Evolutionary conservation across 2,113 vertebrate genomes (phyloP).

Genomic region (Panthera leo): DNA sequence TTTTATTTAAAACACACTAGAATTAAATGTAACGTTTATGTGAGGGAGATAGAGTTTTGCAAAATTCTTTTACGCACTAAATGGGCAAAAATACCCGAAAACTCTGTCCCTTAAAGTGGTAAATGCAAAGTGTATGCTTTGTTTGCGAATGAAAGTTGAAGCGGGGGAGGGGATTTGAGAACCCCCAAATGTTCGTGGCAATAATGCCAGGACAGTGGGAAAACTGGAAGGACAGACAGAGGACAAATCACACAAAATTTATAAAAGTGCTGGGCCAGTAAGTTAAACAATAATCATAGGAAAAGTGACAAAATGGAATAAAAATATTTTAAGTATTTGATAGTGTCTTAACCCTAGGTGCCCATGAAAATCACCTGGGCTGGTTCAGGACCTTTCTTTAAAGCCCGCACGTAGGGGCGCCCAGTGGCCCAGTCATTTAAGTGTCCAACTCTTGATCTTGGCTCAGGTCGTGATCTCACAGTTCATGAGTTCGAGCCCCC

Average conservation of each 20-base stretch:
- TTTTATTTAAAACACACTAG: background rate
- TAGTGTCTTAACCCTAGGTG: background rate
- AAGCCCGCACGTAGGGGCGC: background rate
- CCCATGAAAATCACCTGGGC: background rate
- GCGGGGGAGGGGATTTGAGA: rapidly evolving
- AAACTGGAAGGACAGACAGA: rapidly evolving
- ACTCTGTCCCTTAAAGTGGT: background rate
- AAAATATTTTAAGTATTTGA: background rate
- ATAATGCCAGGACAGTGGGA: rapidly evolving
- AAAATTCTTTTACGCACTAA: background rate
- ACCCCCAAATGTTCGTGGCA: rapidly evolving
- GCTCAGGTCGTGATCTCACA: too few species aligned
- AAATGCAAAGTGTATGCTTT: background rate
- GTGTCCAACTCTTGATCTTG: too few species aligned
- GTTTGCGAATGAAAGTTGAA: background rate
- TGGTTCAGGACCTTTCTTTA: background rate
- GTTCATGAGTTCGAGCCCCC: too few species aligned
- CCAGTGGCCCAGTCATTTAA: too few species aligned
- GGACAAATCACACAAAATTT: rapidly evolving
- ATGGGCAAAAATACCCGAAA: background rate
- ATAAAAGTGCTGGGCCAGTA: background rate
- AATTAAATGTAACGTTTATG: background rate
- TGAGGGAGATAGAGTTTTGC: background rate
- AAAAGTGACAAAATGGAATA: background rate
- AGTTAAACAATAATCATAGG: background rate